Conservation (phyloP, 2,888 invertebrate genomes). For the Acheta domesticus region DNA sequence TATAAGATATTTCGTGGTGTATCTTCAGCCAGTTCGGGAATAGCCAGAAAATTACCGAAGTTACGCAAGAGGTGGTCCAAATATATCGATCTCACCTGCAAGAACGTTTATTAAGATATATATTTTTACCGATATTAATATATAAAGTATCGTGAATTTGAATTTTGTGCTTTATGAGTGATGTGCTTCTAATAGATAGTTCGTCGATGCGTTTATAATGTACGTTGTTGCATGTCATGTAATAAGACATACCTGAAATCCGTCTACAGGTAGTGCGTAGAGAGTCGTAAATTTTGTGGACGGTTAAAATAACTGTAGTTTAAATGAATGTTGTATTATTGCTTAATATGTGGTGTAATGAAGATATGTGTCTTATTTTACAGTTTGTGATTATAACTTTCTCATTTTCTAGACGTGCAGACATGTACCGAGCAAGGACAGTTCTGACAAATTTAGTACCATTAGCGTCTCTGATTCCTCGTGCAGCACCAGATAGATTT, state of each 20-base stretch:
- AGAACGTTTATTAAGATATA: no score
- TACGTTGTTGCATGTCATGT: not conserved
- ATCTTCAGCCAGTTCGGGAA: not conserved
- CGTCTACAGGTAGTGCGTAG: no score
- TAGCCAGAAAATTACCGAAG: not conserved
- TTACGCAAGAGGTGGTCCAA: not conserved
- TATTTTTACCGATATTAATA: no score
- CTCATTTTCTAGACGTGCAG: not conserved
- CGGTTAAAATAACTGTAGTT: no score
- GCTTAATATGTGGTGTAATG: no score
- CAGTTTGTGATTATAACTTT: no score
- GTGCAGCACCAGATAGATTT: conserved; percentile 61
- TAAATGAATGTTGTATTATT: no score
- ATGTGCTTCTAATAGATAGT: not conserved
- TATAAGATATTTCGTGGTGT: no score
- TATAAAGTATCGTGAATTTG: no score
- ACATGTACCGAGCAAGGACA: conserved; percentile 79
- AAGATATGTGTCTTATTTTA: no score
- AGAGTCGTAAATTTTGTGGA: no score
- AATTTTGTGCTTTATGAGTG: no score
- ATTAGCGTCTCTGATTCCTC: conserved; percentile 50
- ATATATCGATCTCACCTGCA: conserved; percentile 7
- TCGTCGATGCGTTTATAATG: not conserved
- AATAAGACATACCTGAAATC: not conserved
- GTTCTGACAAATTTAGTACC: conserved; percentile 65